These are phyloP conservation scores for Australoheros scitulus DNA, from an alignment of 2,113 vertebrate species.

Conservation along the genomic window DNA sequence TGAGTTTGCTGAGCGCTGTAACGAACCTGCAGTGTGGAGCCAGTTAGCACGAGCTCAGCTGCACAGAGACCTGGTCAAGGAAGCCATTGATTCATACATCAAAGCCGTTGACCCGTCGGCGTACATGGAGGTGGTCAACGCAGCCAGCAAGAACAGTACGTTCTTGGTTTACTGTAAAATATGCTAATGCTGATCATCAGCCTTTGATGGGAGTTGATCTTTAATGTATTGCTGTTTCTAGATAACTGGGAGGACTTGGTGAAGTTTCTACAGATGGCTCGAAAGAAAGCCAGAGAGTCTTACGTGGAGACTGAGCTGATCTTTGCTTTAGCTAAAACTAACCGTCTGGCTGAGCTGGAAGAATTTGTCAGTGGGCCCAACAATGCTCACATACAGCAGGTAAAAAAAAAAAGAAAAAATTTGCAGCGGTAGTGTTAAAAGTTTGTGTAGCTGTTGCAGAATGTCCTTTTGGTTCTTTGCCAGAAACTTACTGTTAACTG, in stretches of 20 bases:
- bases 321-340: constrained; percentile 93
- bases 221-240: constrained; percentile 58
- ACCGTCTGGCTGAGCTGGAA: constrained; percentile 89
- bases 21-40: constrained; percentile 90
- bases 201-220: neutral
- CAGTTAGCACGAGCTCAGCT: constrained; percentile 89
- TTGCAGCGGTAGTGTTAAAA: neutral
- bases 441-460: neutral
- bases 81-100: constrained; percentile 91
- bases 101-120: constrained; percentile 89
- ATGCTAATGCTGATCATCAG: neutral
- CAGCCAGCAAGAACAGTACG: constrained; percentile 88
- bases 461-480: neutral
- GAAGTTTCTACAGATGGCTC: constrained; percentile 94
- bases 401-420: constrained; percentile 61
- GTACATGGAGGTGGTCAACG: constrained; percentile 90
- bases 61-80: constrained; percentile 89
- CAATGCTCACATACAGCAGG: constrained; percentile 94
- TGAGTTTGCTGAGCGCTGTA: constrained; percentile 90
- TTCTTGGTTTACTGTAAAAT: constrained; percentile 27
- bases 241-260: constrained; percentile 95
- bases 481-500: neutral
- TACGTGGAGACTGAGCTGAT: constrained; percentile 92
- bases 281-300: constrained; percentile 88
- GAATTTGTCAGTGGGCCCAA: constrained; percentile 91